Percentiles rank a stretch among this genome's conserved stretches.
Evolutionary conservation across 2,888 invertebrate species (phyloP).

Genomic region (Sinotaia quadrata): DNA sequence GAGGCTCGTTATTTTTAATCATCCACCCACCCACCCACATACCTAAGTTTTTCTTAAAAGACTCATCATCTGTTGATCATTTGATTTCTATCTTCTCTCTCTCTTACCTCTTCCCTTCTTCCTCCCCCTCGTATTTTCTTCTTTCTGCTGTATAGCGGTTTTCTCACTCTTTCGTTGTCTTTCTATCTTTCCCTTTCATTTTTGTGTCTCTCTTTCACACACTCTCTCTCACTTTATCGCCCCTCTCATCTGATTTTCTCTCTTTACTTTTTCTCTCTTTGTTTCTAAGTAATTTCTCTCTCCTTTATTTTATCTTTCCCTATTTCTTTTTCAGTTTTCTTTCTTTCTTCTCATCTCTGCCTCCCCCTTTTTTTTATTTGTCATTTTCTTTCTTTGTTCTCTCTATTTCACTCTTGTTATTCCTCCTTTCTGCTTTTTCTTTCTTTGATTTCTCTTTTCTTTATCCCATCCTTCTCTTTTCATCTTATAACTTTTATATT

Average conservation of each 20-base stretch:
- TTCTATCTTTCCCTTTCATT: slow-evolving; percentile 8
- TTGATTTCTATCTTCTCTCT: slow-evolving; percentile 3
- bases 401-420: background rate
- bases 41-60: too few relatives aligned
- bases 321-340: background rate
- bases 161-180: background rate
- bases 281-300: background rate
- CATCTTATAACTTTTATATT: too few relatives aligned
- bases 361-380: background rate
- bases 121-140: too few relatives aligned
- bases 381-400: background rate
- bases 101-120: background rate
- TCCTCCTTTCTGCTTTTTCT: background rate
- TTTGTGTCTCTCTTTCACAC: background rate
- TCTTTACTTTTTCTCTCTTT: background rate
- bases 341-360: background rate
- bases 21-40: too few relatives aligned
- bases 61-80: too few relatives aligned
- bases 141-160: too few relatives aligned
- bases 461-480: too few relatives aligned
- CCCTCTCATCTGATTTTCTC: background rate
- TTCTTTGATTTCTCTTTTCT: background rate
- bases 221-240: background rate
- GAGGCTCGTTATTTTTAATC: too few relatives aligned
- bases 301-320: background rate